phyloP scores from a whole-genome alignment of 2,113 vertebrate species.

The Zootoca vivipara region DNA sequence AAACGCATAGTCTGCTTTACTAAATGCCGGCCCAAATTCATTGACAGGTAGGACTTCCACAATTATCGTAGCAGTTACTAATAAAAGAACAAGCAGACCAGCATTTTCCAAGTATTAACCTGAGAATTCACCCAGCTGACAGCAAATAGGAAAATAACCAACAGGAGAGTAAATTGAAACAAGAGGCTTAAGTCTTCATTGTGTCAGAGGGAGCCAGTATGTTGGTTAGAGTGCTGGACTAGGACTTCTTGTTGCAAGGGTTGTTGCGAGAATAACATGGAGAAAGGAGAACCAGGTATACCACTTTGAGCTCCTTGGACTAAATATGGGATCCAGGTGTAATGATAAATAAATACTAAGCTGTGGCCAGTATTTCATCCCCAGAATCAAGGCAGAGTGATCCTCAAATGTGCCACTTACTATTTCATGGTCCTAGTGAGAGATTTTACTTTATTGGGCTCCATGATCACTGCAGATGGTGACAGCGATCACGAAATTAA shows the following conservation, averaged over 20 bases:
- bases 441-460: not conserved
- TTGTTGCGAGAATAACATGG: too few relatives aligned
- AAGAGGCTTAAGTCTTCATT: not conserved
- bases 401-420: not conserved
- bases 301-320: too few relatives aligned
- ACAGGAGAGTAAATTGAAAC: not conserved
- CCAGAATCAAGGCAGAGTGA: not conserved
- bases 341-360: too few relatives aligned
- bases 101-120: not conserved
- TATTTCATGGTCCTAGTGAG: not conserved
- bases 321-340: too few relatives aligned
- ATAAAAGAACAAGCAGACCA: not conserved
- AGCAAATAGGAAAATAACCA: not conserved
- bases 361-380: too few relatives aligned
- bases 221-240: too few relatives aligned
- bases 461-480: too few relatives aligned
- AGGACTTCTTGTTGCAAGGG: too few relatives aligned
- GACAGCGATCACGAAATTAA: too few relatives aligned
- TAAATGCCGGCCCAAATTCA: conserved; percentile 63
- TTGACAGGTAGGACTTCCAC: conserved; percentile 51
- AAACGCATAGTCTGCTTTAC: conserved; percentile 44
- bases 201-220: not conserved
- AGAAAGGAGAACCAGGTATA: too few relatives aligned
- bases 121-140: not conserved
- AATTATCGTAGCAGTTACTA: conserved; percentile 57